Evolutionary conservation across 2,113 vertebrate genomes (phyloP).

Genomic region (Nesospiza acunhae): DNA sequence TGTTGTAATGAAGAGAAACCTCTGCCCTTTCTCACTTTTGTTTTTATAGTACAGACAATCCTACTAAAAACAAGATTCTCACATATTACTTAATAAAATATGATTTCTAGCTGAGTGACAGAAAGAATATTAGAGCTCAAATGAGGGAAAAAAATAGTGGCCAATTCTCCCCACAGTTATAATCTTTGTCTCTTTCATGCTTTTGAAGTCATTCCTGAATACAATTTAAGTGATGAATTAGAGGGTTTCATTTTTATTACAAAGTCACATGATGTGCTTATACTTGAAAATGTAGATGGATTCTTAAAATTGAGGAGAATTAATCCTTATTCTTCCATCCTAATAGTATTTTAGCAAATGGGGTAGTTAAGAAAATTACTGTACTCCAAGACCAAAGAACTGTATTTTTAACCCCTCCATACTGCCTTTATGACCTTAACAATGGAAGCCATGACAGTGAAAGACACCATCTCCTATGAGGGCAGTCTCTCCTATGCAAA

Average conservation of each 20-base stretch:
- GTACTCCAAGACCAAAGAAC: background rate
- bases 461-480: background rate
- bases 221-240: background rate
- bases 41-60: background rate
- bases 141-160: background rate
- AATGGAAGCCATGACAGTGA: background rate
- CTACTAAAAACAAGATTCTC: background rate
- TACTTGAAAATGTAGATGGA: background rate
- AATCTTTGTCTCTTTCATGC: background rate
- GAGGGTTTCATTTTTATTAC: background rate
- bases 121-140: background rate
- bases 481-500: background rate
- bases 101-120: background rate
- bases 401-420: background rate
- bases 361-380: background rate
- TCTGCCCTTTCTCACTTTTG: background rate
- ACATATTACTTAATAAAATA: background rate
- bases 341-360: background rate
- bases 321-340: background rate
- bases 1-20: background rate
- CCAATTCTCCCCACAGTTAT: background rate
- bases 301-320: background rate
- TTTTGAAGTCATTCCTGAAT: background rate
- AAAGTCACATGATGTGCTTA: background rate
- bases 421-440: background rate